Conservation (phyloP, 2,797 vertebrate species). For the Leucoraja ocellata region DNA sequence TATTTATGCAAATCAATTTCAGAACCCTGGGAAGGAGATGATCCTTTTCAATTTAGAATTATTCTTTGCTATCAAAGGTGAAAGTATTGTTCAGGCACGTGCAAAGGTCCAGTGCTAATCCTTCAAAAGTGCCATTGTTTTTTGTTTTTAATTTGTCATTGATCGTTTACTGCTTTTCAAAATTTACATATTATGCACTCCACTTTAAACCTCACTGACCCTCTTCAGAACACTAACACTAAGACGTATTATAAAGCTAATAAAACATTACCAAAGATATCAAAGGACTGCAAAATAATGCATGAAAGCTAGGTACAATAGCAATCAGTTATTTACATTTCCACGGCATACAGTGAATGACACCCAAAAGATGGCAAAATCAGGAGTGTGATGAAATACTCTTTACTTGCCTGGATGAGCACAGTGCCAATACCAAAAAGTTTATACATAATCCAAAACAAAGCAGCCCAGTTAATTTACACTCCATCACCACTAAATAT, state of each 20-base stretch:
- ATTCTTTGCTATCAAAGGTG: background rate
- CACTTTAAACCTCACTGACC: too few species aligned
- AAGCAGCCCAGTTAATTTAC: too few species aligned
- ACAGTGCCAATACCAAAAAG: too few species aligned
- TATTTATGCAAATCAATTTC: too few species aligned
- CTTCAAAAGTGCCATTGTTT: background rate
- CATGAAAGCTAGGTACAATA: background rate
- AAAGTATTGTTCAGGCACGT: background rate
- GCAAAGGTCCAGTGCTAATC: background rate
- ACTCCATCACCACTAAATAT: too few species aligned
- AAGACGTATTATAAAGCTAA: background rate
- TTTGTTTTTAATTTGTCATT: background rate
- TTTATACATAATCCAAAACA: too few species aligned
- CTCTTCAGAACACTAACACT: background rate
- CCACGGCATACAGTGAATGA: too few species aligned
- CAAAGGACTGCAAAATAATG: background rate
- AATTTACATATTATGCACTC: too few species aligned
- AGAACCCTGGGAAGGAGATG: too few species aligned
- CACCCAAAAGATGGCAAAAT: too few species aligned
- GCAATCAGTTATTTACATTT: background rate
- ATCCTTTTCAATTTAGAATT: background rate
- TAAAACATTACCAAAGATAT: background rate
- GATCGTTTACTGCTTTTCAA: background rate
- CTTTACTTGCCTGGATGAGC: too few species aligned
- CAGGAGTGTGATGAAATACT: too few species aligned